Evolutionary conservation across 2,888 invertebrate genomes (phyloP), one percentile per base, ranked within the genome.

Genomic region (Parthenolecanium corni): DNA sequence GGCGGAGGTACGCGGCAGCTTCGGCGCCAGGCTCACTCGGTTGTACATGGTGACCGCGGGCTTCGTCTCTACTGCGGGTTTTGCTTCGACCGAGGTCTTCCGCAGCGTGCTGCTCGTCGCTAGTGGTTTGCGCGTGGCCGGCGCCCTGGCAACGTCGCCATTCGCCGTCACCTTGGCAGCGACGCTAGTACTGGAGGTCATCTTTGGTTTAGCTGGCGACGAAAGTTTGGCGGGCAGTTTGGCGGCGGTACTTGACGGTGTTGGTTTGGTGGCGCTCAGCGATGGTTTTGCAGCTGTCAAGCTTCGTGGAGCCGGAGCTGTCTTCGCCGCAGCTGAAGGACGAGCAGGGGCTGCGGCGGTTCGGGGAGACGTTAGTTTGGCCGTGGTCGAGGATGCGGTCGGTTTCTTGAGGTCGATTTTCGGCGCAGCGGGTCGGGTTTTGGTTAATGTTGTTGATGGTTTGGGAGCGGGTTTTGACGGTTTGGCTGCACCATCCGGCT

Each of bases 21-120:
- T 65, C 44, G 66, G 66, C 1, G 66, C 66, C 18, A 66, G 53
- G 46, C 66, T 66, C 36, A 64, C 65, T 51, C 66, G 52, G 6
- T 65, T 65, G n/a, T 61, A 52, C 25, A 66, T 42, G 47, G 40
- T 56, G n/a, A 66, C 49, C 2, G 58, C 56, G 6, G 64, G 38
- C 46, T 64, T 65, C 31, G 58, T 42, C 38, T 64, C 25, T 18
- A 52, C 11, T 4, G 64, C 49, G n/a, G 64, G 51, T 4, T 57
- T n/a, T 1, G 62, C 16, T 36, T 23, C 47, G 4, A 52, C 38
- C 20, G 24, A 20, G 20, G 25, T 58, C 38, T 21, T 47, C 36
- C 5, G 14, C 6, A 23, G 18, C 20, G 18, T 36, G 49, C 31
- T 31, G 31, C 31, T 31, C 58, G 56, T 24, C 2, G 44, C 11